A percentile compares a stretch with the other conserved stretches of the same genome.
Evolutionary conservation across 2,888 invertebrate genomes (phyloP).

Genomic region (Stenoptilia bipunctidactyla): DNA sequence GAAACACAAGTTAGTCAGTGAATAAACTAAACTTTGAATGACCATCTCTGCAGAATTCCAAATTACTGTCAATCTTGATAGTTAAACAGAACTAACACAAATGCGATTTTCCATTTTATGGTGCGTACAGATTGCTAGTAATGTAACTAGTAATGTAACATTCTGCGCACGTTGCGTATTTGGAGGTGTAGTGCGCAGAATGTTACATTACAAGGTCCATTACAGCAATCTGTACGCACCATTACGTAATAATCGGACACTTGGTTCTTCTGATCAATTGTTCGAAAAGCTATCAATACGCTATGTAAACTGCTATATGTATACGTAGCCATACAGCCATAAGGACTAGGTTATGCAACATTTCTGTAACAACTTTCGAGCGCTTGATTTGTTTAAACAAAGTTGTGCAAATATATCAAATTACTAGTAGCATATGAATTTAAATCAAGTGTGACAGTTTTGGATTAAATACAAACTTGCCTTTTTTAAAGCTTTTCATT

Average conservation of each 20-base stretch:
- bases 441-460: background rate
- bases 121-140: too few relatives aligned
- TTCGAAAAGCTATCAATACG: background rate
- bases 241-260: background rate
- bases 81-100: background rate
- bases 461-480: background rate
- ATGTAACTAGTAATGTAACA: too few relatives aligned
- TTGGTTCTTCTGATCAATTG: background rate
- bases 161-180: too few relatives aligned
- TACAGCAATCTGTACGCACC: too few relatives aligned
- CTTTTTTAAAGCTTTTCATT: too few relatives aligned
- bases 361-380: background rate
- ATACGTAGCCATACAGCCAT: too few relatives aligned
- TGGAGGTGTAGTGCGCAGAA: too few relatives aligned
- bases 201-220: too few relatives aligned
- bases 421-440: too few relatives aligned
- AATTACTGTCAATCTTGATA: constrained; percentile 1
- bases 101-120: background rate
- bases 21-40: background rate
- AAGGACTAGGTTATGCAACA: background rate
- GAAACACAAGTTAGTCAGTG: too few relatives aligned
- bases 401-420: background rate
- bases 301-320: too few relatives aligned
- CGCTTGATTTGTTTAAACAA: background rate
- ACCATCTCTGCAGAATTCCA: constrained; percentile 3